Percentiles rank a stretch among this genome's conserved stretches.
phyloP scores from a whole-genome alignment of 2,113 vertebrate genomes.

The Strix uralensis region DNA sequence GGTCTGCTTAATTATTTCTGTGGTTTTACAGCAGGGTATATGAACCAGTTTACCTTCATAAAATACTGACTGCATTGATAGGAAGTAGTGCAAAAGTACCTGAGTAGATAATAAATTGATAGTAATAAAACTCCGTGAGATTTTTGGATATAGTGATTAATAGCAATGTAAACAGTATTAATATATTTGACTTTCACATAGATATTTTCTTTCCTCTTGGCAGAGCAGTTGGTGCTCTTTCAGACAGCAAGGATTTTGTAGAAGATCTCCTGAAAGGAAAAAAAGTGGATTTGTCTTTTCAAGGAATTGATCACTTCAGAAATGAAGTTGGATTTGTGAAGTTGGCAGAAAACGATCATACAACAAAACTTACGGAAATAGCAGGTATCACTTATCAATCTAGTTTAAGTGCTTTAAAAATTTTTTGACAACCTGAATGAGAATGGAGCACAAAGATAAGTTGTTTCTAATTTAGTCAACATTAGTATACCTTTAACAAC shows the following conservation, averaged over 20 bases:
- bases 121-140: neutral
- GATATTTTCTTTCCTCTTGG: conserved; percentile 19
- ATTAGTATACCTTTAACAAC: neutral
- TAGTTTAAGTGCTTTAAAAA: neutral
- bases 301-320: conserved; percentile 85
- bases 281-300: conserved; percentile 83
- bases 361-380: conserved; percentile 74
- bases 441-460: neutral
- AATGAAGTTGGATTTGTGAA: conserved; percentile 91
- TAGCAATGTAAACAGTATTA: neutral
- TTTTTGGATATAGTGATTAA: neutral
- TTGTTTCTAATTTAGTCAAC: neutral
- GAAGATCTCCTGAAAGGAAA: conserved; percentile 82
- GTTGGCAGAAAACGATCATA: conserved; percentile 78
- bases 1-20: neutral
- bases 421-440: neutral
- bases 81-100: neutral
- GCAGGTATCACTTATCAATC: conserved; percentile 79
- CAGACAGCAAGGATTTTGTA: conserved; percentile 76
- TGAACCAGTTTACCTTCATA: neutral
- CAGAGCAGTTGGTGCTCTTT: conserved; percentile 83
- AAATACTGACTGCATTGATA: neutral
- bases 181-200: neutral
- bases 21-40: neutral
- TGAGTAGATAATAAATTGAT: neutral